phyloP scores from a whole-genome alignment of 2,797 vertebrate genomes.

The Salarias fasciatus region DNA sequence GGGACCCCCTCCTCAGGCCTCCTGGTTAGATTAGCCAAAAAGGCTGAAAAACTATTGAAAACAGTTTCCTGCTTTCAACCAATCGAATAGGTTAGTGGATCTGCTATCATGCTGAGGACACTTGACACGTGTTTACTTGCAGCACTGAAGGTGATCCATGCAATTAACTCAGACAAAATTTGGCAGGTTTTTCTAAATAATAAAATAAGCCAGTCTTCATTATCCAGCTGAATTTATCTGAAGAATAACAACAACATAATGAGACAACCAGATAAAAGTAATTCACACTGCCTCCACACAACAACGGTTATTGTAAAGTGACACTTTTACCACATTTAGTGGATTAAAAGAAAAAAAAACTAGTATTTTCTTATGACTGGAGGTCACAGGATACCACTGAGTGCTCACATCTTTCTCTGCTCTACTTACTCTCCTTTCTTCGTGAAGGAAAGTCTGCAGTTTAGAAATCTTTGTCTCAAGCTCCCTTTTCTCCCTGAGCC shows the following conservation, averaged over 20 bases:
- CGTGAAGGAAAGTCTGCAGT: slow-evolving; percentile 82
- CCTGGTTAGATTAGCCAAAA: slow-evolving; percentile 47
- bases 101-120: slow-evolving; percentile 33
- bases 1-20: slow-evolving; percentile 30
- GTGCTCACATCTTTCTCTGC: not conserved
- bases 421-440: slow-evolving; percentile 82
- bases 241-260: not conserved
- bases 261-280: not conserved
- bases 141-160: slow-evolving; percentile 26
- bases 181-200: slow-evolving; percentile 43
- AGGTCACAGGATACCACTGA: not conserved
- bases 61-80: slow-evolving; percentile 11
- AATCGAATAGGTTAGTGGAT: not conserved
- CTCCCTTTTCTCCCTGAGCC: slow-evolving; percentile 76
- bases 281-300: not conserved
- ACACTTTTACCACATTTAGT: not conserved
- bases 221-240: slow-evolving; percentile 5
- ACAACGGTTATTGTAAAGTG: not conserved
- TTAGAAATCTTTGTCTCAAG: slow-evolving; percentile 81
- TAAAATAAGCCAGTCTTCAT: slow-evolving; percentile 29
- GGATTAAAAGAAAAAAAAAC: not conserved
- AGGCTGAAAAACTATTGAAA: slow-evolving; percentile 26
- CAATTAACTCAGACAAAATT: slow-evolving; percentile 50
- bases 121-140: slow-evolving; percentile 32
- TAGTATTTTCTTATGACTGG: not conserved